Conservation (phyloP, 2,888 invertebrate species). For the Melanotus villosus region DNA sequence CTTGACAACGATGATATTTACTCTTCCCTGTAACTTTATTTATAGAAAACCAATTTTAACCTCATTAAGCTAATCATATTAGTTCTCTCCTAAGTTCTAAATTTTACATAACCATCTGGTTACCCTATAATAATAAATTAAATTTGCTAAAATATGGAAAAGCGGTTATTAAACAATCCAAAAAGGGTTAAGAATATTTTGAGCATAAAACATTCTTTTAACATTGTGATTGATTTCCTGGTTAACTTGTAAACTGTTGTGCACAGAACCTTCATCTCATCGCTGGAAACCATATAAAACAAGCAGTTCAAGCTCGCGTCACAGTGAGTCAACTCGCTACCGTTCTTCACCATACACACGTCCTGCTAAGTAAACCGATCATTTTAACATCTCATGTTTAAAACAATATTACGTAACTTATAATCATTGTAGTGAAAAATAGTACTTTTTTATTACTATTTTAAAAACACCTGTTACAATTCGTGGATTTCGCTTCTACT, state of each 20-base stretch:
- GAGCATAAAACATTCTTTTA: slow-evolving; percentile 31
- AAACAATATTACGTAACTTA: slow-evolving; percentile 7
- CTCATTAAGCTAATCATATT: too few species aligned
- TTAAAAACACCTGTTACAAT: not conserved
- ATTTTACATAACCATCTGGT: slow-evolving; percentile 21
- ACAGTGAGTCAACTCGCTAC: slow-evolving; percentile 70
- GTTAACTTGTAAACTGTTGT: slow-evolving; percentile 49
- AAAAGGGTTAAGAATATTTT: slow-evolving; percentile 40
- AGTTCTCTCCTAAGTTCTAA: too few species aligned
- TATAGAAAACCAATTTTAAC: too few species aligned
- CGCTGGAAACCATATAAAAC: slow-evolving; percentile 74
- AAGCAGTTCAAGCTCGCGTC: slow-evolving; percentile 69
- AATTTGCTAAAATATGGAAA: too few species aligned
- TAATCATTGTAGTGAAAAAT: not conserved
- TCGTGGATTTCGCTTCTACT: not conserved
- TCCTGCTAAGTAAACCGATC: slow-evolving; percentile 69
- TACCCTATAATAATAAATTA: not conserved
- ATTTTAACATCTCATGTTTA: not conserved
- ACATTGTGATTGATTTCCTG: slow-evolving; percentile 16
- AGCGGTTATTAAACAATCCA: slow-evolving; percentile 4
- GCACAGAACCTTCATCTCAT: slow-evolving; percentile 71
- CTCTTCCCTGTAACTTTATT: too few species aligned
- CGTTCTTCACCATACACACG: slow-evolving; percentile 74
- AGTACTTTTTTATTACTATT: not conserved
- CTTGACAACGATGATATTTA: too few species aligned